Evolutionary conservation across 1,140 invertebrate species (phyloP).

Genomic region (Drosophila persimilis): DNA sequence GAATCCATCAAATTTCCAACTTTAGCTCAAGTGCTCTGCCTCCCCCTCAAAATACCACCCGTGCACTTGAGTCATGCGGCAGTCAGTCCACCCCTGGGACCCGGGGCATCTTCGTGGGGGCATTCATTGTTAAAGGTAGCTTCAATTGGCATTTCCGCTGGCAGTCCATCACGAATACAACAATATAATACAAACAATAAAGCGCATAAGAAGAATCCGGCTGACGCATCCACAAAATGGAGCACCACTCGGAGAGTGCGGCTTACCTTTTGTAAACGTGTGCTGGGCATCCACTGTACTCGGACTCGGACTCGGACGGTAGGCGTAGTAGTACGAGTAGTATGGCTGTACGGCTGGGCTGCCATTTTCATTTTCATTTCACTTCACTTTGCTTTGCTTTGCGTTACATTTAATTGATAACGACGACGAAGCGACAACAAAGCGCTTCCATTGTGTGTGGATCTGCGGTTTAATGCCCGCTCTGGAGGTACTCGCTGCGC

Average conservation of each 20-base stretch:
- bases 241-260: constrained; percentile 2
- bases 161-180: constrained; percentile 41
- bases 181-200: constrained; percentile 37
- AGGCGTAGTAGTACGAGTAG: constrained; percentile 8
- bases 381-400: constrained; percentile 33
- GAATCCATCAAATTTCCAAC: constrained; percentile 58
- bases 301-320: too few species aligned
- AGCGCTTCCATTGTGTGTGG: constrained; percentile 57
- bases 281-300: not conserved
- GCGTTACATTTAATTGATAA: constrained; percentile 77
- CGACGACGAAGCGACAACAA: constrained; percentile 63
- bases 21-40: constrained; percentile 39
- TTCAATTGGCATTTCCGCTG: constrained; percentile 76
- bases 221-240: constrained; percentile 59
- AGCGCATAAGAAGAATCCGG: constrained; percentile 65
- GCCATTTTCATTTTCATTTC: constrained; percentile 64
- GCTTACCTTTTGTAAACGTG: constrained; percentile 63
- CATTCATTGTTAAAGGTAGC: constrained; percentile 78
- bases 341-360: constrained; percentile 34
- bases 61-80: constrained; percentile 55
- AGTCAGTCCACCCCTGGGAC: constrained; percentile 21
- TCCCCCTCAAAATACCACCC: constrained; percentile 1
- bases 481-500: constrained; percentile 20
- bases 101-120: constrained; percentile 57
- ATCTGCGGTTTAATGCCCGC: constrained; percentile 56